A percentile compares a stretch with the other conserved stretches of the same genome.
Evolutionary conservation across 2,797 vertebrate species (phyloP).

Genomic region (Knipowitschia caucasica): DNA sequence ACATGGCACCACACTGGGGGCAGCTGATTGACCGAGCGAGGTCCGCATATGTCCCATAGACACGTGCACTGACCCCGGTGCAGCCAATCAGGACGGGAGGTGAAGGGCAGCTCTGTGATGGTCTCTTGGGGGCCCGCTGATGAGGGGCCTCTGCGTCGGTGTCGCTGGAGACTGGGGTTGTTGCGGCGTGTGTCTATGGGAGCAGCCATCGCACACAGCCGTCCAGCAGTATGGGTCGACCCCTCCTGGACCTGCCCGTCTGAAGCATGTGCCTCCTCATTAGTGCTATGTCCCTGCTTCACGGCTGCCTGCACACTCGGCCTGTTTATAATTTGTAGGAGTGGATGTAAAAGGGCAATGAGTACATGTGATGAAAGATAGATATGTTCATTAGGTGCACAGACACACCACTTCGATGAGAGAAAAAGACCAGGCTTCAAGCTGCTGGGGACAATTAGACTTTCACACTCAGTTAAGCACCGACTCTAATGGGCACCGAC

Average conservation of each 20-base stretch:
- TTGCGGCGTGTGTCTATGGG: slow-evolving; percentile 44
- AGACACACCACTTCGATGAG: slow-evolving; percentile 14
- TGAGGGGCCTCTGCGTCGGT: slow-evolving; percentile 61
- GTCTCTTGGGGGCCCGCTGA: slow-evolving; percentile 48
- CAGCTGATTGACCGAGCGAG: slow-evolving; percentile 44
- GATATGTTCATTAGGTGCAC: slow-evolving; percentile 32
- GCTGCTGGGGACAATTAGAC: slow-evolving; percentile 64
- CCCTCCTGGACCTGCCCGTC: slow-evolving; percentile 45
- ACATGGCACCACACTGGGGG: slow-evolving; percentile 22
- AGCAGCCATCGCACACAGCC: slow-evolving; percentile 37
- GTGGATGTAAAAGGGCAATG: slow-evolving; percentile 30
- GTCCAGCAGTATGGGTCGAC: slow-evolving; percentile 38
- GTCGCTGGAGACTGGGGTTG: slow-evolving; percentile 45
- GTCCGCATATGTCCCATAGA: slow-evolving; percentile 31
- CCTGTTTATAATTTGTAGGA: slow-evolving; percentile 38
- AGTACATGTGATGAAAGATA: slow-evolving; percentile 38
- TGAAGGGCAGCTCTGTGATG: slow-evolving; percentile 45
- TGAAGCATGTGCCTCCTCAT: slow-evolving; percentile 57
- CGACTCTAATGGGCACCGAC: slow-evolving; percentile 62
- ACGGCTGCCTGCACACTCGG: slow-evolving; percentile 37
- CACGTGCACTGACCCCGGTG: slow-evolving; percentile 21
- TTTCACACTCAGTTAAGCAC: slow-evolving; percentile 69
- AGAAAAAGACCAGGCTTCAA: slow-evolving; percentile 34
- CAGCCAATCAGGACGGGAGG: slow-evolving; percentile 30
- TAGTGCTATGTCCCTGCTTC: slow-evolving; percentile 36